Evolutionary conservation across 2,113 vertebrate species (phyloP).

Genomic region (Thinocorus orbignyianus): DNA sequence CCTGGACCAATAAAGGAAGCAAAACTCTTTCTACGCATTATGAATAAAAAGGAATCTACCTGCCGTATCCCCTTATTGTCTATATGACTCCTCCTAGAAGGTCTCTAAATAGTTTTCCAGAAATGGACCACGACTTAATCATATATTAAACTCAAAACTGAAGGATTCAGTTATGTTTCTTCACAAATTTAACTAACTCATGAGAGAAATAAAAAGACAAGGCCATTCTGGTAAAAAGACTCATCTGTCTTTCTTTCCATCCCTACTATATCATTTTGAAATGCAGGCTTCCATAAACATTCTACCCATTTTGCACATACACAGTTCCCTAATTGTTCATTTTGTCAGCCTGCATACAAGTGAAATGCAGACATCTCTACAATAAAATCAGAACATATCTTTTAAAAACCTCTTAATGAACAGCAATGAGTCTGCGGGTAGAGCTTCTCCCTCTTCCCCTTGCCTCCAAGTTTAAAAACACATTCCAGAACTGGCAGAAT

Average conservation of each 20-base stretch:
- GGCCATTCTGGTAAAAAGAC: neutral
- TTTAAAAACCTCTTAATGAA: neutral
- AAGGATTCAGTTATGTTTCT: neutral
- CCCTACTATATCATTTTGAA: neutral
- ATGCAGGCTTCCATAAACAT: neutral
- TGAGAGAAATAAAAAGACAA: neutral
- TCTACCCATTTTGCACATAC: neutral
- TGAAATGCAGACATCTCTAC: neutral
- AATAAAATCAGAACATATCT: neutral
- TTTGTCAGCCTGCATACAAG: neutral
- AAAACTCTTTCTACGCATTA: neutral
- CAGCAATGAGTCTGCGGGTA: neutral
- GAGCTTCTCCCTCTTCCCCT: neutral
- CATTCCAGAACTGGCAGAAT: neutral
- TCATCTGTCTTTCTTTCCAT: neutral
- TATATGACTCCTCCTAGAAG: neutral
- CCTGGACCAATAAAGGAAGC: neutral
- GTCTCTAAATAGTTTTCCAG: neutral
- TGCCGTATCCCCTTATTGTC: neutral
- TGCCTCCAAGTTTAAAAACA: neutral
- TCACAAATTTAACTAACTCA: neutral
- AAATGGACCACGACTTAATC: neutral
- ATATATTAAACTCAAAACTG: neutral
- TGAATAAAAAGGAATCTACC: neutral
- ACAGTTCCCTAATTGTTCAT: neutral